A percentile compares a stretch with the other conserved stretches of the same genome.
Evolutionary conservation across 2,113 vertebrate genomes (phyloP).

Genomic region (Apodemus sylvaticus): DNA sequence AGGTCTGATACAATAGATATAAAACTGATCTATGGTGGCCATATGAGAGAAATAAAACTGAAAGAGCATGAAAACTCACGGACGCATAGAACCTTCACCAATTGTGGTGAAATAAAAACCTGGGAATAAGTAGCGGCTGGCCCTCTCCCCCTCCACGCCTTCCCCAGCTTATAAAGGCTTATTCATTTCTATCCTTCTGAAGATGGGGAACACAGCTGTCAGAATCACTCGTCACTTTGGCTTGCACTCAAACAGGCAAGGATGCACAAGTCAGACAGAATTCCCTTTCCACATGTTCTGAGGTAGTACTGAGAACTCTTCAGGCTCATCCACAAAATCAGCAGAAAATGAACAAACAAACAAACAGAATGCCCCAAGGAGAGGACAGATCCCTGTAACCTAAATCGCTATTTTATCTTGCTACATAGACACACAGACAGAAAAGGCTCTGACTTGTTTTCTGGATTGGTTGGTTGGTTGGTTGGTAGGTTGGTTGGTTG

Average conservation of each 20-base stretch:
- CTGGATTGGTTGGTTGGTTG: background rate
- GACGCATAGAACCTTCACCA: background rate
- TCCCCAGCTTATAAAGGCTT: background rate
- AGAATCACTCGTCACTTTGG: background rate
- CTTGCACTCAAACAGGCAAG: background rate
- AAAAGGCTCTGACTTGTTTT: background rate
- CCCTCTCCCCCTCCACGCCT: background rate
- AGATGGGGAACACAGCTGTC: background rate
- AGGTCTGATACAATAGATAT: background rate
- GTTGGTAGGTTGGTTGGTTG: no score
- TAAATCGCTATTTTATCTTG: background rate
- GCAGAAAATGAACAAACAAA: background rate
- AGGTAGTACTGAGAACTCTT: background rate
- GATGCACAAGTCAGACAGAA: background rate
- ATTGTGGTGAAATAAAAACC: background rate
- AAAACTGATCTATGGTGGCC: background rate
- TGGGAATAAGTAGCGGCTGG: background rate
- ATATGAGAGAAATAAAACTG: background rate
- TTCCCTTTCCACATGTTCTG: background rate
- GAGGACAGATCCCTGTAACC: background rate
- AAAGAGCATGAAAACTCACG: background rate
- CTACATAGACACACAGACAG: no score
- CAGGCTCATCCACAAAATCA: background rate
- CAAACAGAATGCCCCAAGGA: background rate
- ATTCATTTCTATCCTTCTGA: background rate